Percentiles rank a stretch among this genome's conserved stretches.
These are phyloP conservation scores for Aphidius colemani DNA, from an alignment of 2,888 invertebrate genomes.

Conservation along the genomic window DNA sequence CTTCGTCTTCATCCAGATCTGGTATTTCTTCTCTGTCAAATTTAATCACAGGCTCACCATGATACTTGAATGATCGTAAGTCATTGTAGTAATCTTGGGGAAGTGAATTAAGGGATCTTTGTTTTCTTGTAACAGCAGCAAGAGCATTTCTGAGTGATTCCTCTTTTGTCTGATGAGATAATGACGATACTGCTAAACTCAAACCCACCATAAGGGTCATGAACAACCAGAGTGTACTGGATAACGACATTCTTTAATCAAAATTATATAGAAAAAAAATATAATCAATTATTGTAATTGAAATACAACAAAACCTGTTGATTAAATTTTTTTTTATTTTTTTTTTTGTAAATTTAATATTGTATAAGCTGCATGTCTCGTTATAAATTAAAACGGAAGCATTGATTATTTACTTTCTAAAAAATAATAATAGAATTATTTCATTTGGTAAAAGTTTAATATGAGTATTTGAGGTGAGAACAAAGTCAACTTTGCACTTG, in stretches of 20 bases:
- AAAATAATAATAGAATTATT: too few species aligned
- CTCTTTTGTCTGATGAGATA: constrained; percentile 44
- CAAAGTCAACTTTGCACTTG: background rate
- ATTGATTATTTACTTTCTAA: too few species aligned
- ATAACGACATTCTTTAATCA: constrained; percentile 23
- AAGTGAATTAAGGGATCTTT: constrained; percentile 50
- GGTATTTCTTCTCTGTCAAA: constrained; percentile 37
- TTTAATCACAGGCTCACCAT: constrained; percentile 40
- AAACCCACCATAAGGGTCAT: constrained; percentile 20
- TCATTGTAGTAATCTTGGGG: constrained; percentile 49
- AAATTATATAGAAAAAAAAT: background rate
- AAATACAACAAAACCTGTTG: background rate
- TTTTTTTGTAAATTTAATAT: too few species aligned
- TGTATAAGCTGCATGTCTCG: too few species aligned
- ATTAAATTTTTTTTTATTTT: too few species aligned
- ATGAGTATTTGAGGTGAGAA: too few species aligned
- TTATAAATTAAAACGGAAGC: too few species aligned
- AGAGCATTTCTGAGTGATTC: constrained; percentile 61
- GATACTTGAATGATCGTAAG: constrained; percentile 47
- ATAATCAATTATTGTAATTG: background rate
- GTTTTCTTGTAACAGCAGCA: constrained; percentile 61
- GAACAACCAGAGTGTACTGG: constrained; percentile 16
- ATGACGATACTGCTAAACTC: constrained; percentile 22
- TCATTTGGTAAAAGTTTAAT: too few species aligned
- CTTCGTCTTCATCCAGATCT: constrained; percentile 37